Conservation (phyloP, 1,140 invertebrate genomes). For the Micrasema longulum region DNA sequence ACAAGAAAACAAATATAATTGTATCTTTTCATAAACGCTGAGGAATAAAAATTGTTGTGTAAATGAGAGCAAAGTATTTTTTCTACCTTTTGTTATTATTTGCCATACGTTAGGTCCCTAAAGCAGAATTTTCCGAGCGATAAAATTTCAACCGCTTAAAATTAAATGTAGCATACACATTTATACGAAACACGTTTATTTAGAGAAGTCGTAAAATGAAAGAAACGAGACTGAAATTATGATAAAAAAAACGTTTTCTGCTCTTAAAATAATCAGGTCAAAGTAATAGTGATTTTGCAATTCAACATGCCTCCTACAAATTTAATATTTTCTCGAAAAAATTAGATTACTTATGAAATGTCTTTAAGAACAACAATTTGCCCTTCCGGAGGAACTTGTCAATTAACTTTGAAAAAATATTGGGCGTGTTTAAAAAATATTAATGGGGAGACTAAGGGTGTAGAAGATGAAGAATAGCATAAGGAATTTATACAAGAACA, state of each 20-base stretch:
- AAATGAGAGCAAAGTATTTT: slow-evolving; percentile 33
- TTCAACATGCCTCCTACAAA: too few relatives aligned
- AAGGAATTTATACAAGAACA: too few relatives aligned
- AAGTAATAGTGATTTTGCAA: too few relatives aligned
- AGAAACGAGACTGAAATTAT: not conserved
- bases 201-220: slow-evolving; percentile 8
- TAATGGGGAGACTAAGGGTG: too few relatives aligned
- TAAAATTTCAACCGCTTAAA: slow-evolving; percentile 49
- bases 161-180: slow-evolving; percentile 42
- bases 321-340: too few relatives aligned
- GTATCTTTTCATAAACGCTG: slow-evolving; percentile 26
- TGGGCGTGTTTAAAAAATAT: too few relatives aligned
- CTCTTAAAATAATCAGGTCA: too few relatives aligned
- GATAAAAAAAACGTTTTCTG: not conserved
- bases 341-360: too few relatives aligned
- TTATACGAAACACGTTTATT: slow-evolving; percentile 34
- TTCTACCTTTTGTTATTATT: slow-evolving; percentile 24
- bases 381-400: too few relatives aligned
- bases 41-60: slow-evolving; percentile 37
- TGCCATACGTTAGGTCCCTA: slow-evolving; percentile 33
- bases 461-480: too few relatives aligned
- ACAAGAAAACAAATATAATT: not conserved
- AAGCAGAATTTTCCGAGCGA: slow-evolving; percentile 41
- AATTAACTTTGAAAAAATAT: too few relatives aligned
- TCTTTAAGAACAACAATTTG: too few relatives aligned